These are phyloP conservation scores for Nasonia giraulti DNA, from an alignment of 1,140 invertebrate genomes.

Conservation along the genomic window DNA sequence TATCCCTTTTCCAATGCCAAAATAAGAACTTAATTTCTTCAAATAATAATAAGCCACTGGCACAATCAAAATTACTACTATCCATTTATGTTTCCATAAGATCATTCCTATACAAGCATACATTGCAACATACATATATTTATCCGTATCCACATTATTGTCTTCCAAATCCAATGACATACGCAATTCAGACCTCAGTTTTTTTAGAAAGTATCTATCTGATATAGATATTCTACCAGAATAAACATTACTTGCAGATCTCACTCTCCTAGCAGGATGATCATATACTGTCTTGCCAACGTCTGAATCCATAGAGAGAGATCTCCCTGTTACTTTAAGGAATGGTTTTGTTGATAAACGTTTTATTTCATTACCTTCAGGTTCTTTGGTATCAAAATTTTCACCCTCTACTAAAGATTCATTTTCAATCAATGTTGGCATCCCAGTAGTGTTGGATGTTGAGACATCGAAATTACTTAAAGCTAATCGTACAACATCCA, in stretches of 20 bases:
- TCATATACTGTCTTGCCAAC: slow-evolving; percentile 51
- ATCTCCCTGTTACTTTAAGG: slow-evolving; percentile 57
- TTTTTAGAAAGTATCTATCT: slow-evolving; percentile 66
- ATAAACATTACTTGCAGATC: slow-evolving; percentile 43
- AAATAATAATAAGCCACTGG: slow-evolving; percentile 80
- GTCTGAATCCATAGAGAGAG: slow-evolving; percentile 65
- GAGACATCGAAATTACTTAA: slow-evolving; percentile 60
- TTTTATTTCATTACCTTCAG: slow-evolving; percentile 19
- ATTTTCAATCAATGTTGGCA: slow-evolving; percentile 54
- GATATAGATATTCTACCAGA: slow-evolving; percentile 51
- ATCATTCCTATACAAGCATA: slow-evolving; percentile 82
- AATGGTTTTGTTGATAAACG: slow-evolving; percentile 49
- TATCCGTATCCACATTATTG: slow-evolving; percentile 73
- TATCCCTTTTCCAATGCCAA: slow-evolving; percentile 72
- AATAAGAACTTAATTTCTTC: slow-evolving; percentile 76
- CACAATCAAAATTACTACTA: slow-evolving; percentile 80
- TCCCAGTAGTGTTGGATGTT: not conserved
- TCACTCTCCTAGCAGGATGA: slow-evolving; percentile 40
- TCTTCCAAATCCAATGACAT: slow-evolving; percentile 72
- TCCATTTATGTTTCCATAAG: slow-evolving; percentile 82
- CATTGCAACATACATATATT: slow-evolving; percentile 80
- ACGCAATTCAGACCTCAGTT: slow-evolving; percentile 72
- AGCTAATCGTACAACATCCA: slow-evolving; percentile 63
- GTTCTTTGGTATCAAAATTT: slow-evolving; percentile 31
- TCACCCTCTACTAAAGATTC: slow-evolving; percentile 53